Evolutionary conservation across 2,797 vertebrate genomes (phyloP).

Genomic region (Zenarchopterus dispar): DNA sequence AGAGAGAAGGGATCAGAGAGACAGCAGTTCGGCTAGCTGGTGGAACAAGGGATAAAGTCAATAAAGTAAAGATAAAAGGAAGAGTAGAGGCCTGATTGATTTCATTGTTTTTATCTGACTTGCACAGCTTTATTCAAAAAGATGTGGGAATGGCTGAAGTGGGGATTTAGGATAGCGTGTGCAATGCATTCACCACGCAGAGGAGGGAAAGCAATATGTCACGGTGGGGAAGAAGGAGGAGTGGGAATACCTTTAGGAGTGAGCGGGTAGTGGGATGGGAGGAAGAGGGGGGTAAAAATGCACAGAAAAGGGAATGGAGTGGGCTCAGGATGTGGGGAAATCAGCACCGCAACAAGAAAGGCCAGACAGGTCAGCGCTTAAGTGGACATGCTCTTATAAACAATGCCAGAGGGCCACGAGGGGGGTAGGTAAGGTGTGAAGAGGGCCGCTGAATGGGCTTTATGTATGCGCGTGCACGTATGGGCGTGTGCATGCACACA

Average conservation of each 20-base stretch:
- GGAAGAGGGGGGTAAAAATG: constrained; percentile 13
- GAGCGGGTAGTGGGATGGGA: constrained; percentile 40
- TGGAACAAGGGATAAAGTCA: constrained; percentile 55
- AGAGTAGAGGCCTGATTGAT: constrained; percentile 49
- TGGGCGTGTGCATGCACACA: constrained; percentile 24
- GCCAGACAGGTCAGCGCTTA: constrained; percentile 70
- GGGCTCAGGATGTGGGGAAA: constrained; percentile 76
- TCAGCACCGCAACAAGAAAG: constrained; percentile 64
- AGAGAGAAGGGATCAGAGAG: constrained; percentile 66
- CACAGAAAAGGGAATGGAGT: constrained; percentile 53
- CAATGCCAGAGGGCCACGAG: constrained; percentile 65
- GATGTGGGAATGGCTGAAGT: constrained; percentile 17
- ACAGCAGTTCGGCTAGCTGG: constrained; percentile 50
- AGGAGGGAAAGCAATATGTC: constrained; percentile 45
- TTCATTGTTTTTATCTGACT: constrained; percentile 69
- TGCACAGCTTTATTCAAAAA: constrained; percentile 62
- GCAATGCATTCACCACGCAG: constrained; percentile 17
- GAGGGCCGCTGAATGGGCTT: constrained; percentile 55
- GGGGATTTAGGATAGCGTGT: constrained; percentile 33
- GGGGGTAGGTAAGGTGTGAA: constrained; percentile 73
- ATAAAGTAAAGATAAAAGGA: constrained; percentile 67
- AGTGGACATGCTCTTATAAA: constrained; percentile 79
- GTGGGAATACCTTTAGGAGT: constrained; percentile 40
- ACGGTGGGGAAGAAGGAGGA: constrained; percentile 33
- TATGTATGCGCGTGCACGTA: constrained; percentile 32